phyloP scores from a whole-genome alignment of 2,113 vertebrate species.

The Myrmecophaga tridactyla region DNA sequence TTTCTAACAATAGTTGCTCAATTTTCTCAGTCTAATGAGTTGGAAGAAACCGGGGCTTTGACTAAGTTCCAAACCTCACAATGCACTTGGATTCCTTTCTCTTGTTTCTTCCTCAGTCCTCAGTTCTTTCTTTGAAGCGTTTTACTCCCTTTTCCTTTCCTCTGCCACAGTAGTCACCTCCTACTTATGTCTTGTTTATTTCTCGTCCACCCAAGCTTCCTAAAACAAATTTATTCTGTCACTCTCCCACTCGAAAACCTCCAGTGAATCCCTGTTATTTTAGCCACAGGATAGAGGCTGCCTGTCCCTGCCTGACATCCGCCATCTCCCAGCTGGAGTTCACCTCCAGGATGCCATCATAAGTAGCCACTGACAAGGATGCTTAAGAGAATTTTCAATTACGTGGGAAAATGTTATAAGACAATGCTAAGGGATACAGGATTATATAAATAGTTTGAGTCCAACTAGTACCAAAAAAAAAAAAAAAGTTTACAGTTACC shows the following conservation, averaged over 20 bases:
- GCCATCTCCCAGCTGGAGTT: background rate
- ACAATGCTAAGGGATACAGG: background rate
- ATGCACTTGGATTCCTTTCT: background rate
- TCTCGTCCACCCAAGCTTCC: background rate
- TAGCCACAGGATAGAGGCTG: background rate
- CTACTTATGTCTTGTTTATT: background rate
- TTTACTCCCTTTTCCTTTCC: background rate
- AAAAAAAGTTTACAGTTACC: background rate
- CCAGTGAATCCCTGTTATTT: background rate
- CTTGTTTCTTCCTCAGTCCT: background rate
- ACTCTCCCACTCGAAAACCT: background rate
- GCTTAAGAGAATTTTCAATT: background rate
- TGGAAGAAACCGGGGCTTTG: background rate
- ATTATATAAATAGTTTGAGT: slow-evolving; percentile 18
- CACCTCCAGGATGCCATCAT: background rate
- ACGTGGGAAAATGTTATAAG: background rate
- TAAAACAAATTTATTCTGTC: background rate
- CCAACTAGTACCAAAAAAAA: background rate
- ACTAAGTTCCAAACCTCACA: background rate
- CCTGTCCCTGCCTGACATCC: background rate
- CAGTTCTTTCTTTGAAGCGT: background rate
- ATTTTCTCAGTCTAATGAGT: background rate
- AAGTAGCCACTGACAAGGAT: background rate
- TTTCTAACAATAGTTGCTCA: background rate
- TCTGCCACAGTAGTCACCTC: background rate